Percentiles rank a stretch among this genome's conserved stretches.
phyloP scores from a whole-genome alignment of 2,888 invertebrate species.

The Liposcelis brunnea region DNA sequence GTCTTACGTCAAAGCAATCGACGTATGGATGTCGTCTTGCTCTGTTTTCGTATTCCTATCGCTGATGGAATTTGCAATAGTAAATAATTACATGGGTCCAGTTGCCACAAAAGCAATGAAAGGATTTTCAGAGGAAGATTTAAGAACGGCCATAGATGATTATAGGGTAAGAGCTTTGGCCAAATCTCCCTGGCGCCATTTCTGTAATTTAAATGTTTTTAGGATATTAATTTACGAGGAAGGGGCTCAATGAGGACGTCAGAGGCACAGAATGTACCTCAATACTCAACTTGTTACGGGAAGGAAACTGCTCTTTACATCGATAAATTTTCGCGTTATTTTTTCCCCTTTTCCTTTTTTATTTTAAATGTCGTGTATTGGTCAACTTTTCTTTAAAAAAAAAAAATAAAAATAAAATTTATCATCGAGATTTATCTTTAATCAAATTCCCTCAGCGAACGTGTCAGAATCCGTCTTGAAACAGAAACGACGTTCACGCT shows the following conservation, averaged over 20 bases:
- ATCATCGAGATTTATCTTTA: background rate
- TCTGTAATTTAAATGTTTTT: conserved; percentile 17
- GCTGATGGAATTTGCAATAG: conserved; percentile 77
- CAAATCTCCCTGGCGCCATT: background rate
- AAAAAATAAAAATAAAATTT: background rate
- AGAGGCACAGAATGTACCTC: conserved; percentile 50
- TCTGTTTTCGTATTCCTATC: conserved; percentile 84
- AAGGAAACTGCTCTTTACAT: conserved; percentile 54
- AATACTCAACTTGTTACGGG: conserved; percentile 69
- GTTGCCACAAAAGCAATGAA: conserved; percentile 79
- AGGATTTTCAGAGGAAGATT: conserved; percentile 72
- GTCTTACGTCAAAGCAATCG: conserved; percentile 83
- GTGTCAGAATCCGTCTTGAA: background rate
- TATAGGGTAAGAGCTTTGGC: conserved; percentile 41
- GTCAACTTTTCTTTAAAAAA: conserved; percentile 53
- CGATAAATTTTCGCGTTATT: conserved; percentile 72
- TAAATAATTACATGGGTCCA: conserved; percentile 77
- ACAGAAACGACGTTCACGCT: background rate
- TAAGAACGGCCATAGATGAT: conserved; percentile 52
- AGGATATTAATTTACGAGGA: conserved; percentile 33
- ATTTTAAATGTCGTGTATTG: conserved; percentile 81
- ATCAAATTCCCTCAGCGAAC: background rate
- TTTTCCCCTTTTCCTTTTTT: conserved; percentile 79
- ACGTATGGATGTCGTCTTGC: conserved; percentile 85
- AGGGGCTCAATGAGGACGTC: conserved; percentile 22